These are phyloP conservation scores for Ceyx melanurus DNA, from an alignment of 2,113 vertebrate species.

Conservation along the genomic window DNA sequence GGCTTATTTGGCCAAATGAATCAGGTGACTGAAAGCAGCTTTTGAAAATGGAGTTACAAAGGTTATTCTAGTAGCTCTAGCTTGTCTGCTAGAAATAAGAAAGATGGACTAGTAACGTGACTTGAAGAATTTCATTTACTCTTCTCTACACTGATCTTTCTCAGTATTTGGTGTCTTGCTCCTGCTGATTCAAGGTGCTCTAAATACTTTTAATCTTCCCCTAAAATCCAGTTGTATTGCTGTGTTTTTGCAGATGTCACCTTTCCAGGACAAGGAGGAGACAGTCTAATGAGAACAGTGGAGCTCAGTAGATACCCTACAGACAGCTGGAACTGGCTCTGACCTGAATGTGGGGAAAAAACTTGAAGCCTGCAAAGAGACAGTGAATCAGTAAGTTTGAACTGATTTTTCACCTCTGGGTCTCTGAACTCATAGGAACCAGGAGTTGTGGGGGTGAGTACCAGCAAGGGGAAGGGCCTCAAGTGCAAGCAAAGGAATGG, in stretches of 20 bases:
- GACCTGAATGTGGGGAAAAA: background rate
- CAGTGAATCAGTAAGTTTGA: background rate
- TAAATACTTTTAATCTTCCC: background rate
- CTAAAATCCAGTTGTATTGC: background rate
- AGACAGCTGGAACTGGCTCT: background rate
- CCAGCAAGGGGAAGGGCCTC: background rate
- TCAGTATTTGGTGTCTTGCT: background rate
- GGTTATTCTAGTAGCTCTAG: background rate
- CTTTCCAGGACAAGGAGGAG: background rate
- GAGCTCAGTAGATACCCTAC: background rate
- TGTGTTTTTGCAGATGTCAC: background rate
- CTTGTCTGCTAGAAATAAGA: background rate
- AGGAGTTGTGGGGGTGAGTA: background rate
- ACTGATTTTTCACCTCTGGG: background rate
- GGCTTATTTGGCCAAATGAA: background rate
- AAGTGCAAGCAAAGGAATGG: background rate
- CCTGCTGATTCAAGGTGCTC: background rate
- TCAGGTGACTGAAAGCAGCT: rapidly evolving
- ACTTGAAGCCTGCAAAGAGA: background rate
- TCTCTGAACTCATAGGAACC: background rate
- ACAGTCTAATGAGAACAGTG: background rate
- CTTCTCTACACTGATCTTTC: background rate
- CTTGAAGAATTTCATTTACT: background rate
- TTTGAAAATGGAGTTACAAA: background rate
- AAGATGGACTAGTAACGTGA: background rate